Evolutionary conservation across 2,797 vertebrate species (phyloP), one percentile per base, ranked within the genome.

Genomic region (Lepilemur ruficaudatus): DNA sequence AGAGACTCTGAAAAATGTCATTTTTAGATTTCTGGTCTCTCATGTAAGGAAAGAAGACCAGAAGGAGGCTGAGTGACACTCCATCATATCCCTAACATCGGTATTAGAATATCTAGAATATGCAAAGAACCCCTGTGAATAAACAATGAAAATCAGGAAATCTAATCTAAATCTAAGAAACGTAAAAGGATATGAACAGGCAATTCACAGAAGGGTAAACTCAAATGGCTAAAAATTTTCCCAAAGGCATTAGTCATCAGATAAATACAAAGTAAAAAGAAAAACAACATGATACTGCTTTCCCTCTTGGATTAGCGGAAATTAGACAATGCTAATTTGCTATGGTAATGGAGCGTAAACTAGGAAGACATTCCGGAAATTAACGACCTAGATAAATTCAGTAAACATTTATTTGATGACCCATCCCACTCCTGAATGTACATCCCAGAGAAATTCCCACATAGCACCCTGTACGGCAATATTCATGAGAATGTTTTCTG

Each of bases 151-250:
- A 87, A 73, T 83, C 12, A 46, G 30, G 13, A 91, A 87, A 55
- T 41, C 35, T 9, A 61, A n/a, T 38, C 38, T 38, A 38, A 38
- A 38, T 38, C 10, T 79, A 52, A 78, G 86, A 94, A 87, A 84
- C n/a, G 57, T 61, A 67, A 91, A 73, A 46, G 4, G 22, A 52
- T 81, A 91, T 20, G 57, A 95, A 73, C 7, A 75, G 52, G 70
- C 48, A 92, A 84, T 65, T 50, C 30, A 55, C 1, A 63, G 48
- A 91, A 38, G 52, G 18, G 5, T 61, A 87, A 76, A 73, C 4
- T 4, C 41, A 87, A 82, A 87, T 52, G 86, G 15, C 55, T 73
- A 84, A 83, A 95, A 87, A 73, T 43, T 81, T 88, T 80, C 28
- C 72, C 73, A 85, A 59, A 92, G n/a, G 55, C 10, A 69, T 52